Base-by-base conservation (phyloP, 2,888 invertebrate species). In the Drosophila barbarae region DNA sequence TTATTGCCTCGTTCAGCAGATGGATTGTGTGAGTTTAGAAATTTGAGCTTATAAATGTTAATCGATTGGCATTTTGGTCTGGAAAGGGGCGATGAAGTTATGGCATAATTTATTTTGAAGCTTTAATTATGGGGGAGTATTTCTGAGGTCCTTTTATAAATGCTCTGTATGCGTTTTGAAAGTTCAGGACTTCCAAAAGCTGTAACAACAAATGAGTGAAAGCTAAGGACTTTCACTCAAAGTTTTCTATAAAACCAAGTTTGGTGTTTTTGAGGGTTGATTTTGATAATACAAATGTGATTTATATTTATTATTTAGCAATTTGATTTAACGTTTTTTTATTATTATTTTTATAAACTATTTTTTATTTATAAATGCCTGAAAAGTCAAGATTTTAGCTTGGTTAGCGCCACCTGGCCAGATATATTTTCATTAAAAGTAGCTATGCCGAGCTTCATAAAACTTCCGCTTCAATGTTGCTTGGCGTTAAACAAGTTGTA, bases 161-260 rank as follows among this genome's bases (percentile, higher is more conserved):
- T 26, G 26, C 15, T 30, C 0, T 7, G 3, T 15, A 7, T 1
- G 15, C 3, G 8, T 4, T 6, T 8, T 2, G 9, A 42, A 42
- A 44, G 44, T 30, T 30, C 30, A 46, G 46, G 30, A 46, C 46
- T 0, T 12, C 7, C 12, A 5, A 46, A 46, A 46, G 44, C 18
- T 46, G 2, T n/a, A n/a, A 2, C 8, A n/a, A 41, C 9, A 18
- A 18, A 18, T 46, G 44, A 46, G 44, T 30, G 2, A 36, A 55
- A 36, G 50, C 12, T 49, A n/a, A 15, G 56, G 32, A 34, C 44
- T 34, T 38, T 21, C 21, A 38, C 51, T 56, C 30, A 57, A 38
- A 41, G 9, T 28, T 18, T n/a, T 7, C 53, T 6, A 58, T 58
- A 58, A 57, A 58, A 58, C 57, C 41, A 58, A 53, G 57, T 53